Base-by-base conservation (phyloP, 2,888 invertebrate species). In the Ophion costatus region DNA sequence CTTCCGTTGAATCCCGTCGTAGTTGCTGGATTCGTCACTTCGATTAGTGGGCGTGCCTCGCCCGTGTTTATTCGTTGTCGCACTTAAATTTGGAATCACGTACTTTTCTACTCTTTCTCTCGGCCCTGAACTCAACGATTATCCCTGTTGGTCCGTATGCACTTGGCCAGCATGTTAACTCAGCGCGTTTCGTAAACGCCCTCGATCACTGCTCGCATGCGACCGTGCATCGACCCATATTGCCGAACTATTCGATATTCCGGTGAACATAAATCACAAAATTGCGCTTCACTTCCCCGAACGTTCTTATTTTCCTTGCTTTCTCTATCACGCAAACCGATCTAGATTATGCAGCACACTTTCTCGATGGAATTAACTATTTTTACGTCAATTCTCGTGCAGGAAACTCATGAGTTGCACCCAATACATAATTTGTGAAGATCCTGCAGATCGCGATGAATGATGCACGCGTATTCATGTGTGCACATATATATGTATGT, bases 121-220 rank as follows among this genome's bases (percentile, higher is more conserved):
- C 73, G 10, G 63, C 6, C 14, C 24, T 64, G 17, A 22, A 81
- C 74, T 84, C 64, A 81, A 57, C 69, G 59, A 84, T 75, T 79
- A 84, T 84, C 82, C 82, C 82, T 81, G 66, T 75, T 82, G 29
- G 70, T 71, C 51, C 70, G 59, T 38, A 59, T 56, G 79, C 82
- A 61, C 59, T 82, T 70, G 71, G 66, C 42, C 71, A 84, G 81
- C 84, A 84, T 84, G 84, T 82, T 84, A 82, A 45, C 78, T 51
- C 75, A 66, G 69, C 69, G 67, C 78, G 45, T 57, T 57, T 78
- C 82, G 63, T 69, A 56, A 71, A 74, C 84, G 71, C 59, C 63
- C 38, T 56, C 69, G 59, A 71, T 84, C 67, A 82, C 84, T 76
- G 74, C 24, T 74, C 70, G 38, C 75, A 51, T 45, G 66, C 81